These are phyloP conservation scores for Knipowitschia caucasica DNA, from an alignment of 2,797 vertebrate genomes.

Conservation along the genomic window DNA sequence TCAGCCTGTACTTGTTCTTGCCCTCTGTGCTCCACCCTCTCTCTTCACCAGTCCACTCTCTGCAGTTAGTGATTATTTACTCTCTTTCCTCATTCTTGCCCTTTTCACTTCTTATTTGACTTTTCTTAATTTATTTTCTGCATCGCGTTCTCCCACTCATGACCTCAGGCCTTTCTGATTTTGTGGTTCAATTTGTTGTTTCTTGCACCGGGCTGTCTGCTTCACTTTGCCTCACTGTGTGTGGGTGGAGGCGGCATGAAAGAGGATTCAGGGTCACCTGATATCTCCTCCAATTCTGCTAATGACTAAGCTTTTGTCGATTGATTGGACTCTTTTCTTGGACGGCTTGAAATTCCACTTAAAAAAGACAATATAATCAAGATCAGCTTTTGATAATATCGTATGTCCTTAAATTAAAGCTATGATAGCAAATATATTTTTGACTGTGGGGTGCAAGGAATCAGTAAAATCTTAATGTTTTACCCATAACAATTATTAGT, in stretches of 20 bases:
- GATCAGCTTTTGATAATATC: too few relatives aligned
- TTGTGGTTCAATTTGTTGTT: constrained; percentile 25
- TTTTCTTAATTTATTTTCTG: constrained; percentile 55
- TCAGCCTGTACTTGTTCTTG: constrained; percentile 15
- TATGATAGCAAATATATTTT: too few relatives aligned
- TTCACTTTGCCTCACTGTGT: constrained; percentile 7
- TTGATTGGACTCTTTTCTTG: constrained; percentile 39
- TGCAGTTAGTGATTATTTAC: constrained; percentile 27
- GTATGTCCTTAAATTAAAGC: background rate
- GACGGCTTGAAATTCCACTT: constrained; percentile 36
- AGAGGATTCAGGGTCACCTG: constrained; percentile 45
- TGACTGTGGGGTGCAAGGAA: too few relatives aligned
- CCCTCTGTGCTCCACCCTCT: constrained; percentile 17
- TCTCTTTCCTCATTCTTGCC: constrained; percentile 24
- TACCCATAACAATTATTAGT: too few relatives aligned
- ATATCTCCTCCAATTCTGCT: constrained; percentile 35
- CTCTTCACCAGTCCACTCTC: constrained; percentile 12
- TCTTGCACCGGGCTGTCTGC: constrained; percentile 16
- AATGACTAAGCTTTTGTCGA: constrained; percentile 49
- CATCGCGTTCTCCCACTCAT: constrained; percentile 33
- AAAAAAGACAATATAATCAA: constrained; percentile 30
- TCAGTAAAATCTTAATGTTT: too few relatives aligned
- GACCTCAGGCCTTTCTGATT: constrained; percentile 25
- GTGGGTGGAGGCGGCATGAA: constrained; percentile 20
- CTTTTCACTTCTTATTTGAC: constrained; percentile 50